Evolutionary conservation across 2,888 invertebrate genomes (phyloP).

Genomic region (Epinotia nisella): DNA sequence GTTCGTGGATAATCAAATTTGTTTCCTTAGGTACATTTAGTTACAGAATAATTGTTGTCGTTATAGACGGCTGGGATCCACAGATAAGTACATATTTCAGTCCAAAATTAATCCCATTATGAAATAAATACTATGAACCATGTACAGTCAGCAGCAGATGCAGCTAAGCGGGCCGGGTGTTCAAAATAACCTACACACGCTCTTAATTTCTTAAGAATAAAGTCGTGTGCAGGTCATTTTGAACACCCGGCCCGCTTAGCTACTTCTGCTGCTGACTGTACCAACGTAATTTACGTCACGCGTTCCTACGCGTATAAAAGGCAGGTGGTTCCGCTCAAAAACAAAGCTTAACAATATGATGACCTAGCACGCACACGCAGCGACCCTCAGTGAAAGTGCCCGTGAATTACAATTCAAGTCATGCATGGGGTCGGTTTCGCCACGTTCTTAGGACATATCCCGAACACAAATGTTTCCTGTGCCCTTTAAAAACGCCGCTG

Average conservation of each 20-base stretch:
- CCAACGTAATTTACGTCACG: background rate
- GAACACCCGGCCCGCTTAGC: no score
- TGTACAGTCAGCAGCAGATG: no score
- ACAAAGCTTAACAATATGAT: constrained; percentile 12
- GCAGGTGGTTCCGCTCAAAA: constrained; percentile 22
- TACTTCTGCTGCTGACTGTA: no score
- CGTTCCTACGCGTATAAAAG: background rate
- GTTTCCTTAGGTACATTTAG: no score
- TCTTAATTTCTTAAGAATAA: no score
- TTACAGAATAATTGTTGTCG: no score
- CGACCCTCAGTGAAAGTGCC: constrained; percentile 60
- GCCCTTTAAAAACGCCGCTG: constrained; percentile 37
- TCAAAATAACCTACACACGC: no score
- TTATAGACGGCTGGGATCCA: no score
- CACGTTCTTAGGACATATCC: constrained; percentile 57
- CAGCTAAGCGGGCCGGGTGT: no score
- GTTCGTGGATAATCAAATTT: no score
- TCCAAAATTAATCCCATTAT: background rate
- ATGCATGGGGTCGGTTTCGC: constrained; percentile 53
- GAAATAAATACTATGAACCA: background rate
- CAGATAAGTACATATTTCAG: no score
- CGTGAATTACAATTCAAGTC: constrained; percentile 53
- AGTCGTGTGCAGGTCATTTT: no score
- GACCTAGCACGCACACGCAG: constrained; percentile 44
- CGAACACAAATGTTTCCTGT: constrained; percentile 57